Percentiles rank a stretch among this genome's conserved stretches.
These are phyloP conservation scores for Eretmochelys imbricata DNA, from an alignment of 2,113 vertebrate genomes.

Conservation along the genomic window DNA sequence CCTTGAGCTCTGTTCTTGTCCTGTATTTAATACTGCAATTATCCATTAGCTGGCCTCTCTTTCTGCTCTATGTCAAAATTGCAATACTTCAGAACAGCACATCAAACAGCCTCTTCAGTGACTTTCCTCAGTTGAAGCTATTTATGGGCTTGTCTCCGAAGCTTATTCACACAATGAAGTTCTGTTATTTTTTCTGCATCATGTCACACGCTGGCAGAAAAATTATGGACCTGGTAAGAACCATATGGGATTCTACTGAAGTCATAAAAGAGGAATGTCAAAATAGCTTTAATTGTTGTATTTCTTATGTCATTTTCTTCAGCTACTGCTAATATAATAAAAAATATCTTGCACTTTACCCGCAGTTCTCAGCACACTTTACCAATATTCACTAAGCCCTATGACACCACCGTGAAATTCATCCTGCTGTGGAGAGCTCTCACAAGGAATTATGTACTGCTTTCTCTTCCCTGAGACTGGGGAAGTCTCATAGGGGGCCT, in stretches of 20 bases:
- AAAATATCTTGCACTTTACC: neutral
- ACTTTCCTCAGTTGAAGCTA: neutral
- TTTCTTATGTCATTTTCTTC: neutral
- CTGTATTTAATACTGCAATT: neutral
- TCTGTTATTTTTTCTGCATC: neutral
- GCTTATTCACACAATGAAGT: neutral
- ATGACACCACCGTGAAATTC: neutral
- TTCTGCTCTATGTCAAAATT: neutral
- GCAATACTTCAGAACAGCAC: neutral
- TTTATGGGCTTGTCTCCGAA: neutral
- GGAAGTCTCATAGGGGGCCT: neutral
- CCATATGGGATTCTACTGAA: neutral
- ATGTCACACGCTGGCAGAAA: neutral
- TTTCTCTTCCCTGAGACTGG: neutral
- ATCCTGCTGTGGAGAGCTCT: neutral
- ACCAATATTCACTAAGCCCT: neutral
- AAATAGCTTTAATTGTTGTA: neutral
- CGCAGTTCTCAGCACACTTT: neutral
- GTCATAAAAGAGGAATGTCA: neutral
- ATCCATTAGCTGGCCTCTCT: neutral
- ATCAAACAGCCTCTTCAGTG: neutral
- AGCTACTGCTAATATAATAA: neutral
- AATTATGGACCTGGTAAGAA: neutral
- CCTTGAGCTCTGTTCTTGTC: neutral
- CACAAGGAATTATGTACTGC: neutral